Conservation (phyloP, 1,140 invertebrate genomes). For the Drosophila repleta region DNA sequence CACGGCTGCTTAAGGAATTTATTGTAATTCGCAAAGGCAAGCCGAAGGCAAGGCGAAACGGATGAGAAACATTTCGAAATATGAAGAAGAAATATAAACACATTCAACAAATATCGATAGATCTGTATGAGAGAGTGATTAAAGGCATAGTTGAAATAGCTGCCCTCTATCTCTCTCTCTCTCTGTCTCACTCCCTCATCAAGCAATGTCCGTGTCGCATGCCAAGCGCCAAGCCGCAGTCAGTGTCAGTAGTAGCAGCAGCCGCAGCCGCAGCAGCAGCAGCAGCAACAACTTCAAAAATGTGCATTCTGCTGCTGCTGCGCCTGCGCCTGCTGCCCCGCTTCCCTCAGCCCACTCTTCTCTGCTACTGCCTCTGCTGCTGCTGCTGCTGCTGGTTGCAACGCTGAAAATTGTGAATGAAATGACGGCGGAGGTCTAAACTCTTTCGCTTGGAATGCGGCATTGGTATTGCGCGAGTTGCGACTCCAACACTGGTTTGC, state of each 20-base stretch:
- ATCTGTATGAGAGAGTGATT: slow-evolving; percentile 16
- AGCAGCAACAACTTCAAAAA: slow-evolving; percentile 44
- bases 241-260: slow-evolving; percentile 20
- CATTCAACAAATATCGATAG: slow-evolving; percentile 8
- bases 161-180: neutral
- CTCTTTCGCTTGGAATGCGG: slow-evolving; percentile 74
- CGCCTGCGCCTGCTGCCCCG: slow-evolving; percentile 1
- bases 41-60: slow-evolving; percentile 4
- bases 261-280: slow-evolving; percentile 9
- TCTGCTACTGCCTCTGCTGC: slow-evolving; percentile 4
- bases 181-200: neutral
- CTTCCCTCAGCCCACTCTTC: neutral
- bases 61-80: slow-evolving; percentile 10
- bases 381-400: slow-evolving; percentile 15
- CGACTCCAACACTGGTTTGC: slow-evolving; percentile 75
- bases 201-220: slow-evolving; percentile 54
- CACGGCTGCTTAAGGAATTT: slow-evolving; percentile 70
- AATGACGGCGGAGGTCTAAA: slow-evolving; percentile 68
- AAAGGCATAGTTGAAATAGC: slow-evolving; percentile 30
- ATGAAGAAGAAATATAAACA: neutral
- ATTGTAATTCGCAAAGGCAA: slow-evolving; percentile 59
- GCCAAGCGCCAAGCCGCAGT: slow-evolving; percentile 52
- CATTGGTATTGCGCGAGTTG: slow-evolving; percentile 56
- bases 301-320: slow-evolving; percentile 43
- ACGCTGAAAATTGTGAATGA: slow-evolving; percentile 75